Evolutionary conservation across 2,888 invertebrate species (phyloP).

Genomic region (Tinea trinotella): DNA sequence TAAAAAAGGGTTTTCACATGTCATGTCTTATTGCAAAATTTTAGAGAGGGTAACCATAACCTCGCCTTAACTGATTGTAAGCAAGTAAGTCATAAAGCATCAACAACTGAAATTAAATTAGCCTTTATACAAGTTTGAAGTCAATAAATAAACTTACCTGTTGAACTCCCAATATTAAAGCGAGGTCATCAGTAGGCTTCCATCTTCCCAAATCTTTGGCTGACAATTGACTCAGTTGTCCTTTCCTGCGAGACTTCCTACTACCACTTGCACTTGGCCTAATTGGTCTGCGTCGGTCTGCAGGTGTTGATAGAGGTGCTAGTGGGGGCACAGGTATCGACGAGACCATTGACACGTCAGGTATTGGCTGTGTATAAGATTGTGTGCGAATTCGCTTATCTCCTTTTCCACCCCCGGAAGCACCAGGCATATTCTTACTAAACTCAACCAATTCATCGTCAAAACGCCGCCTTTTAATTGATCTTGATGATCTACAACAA

Average conservation of each 20-base stretch:
- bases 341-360: slow-evolving; percentile 52
- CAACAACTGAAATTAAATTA: too few relatives aligned
- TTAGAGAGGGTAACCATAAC: too few relatives aligned
- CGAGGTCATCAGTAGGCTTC: slow-evolving; percentile 98
- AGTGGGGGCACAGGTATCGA: slow-evolving; percentile 16
- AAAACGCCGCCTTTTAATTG: slow-evolving; percentile 95
- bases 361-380: slow-evolving; percentile 65
- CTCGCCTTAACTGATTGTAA: too few relatives aligned
- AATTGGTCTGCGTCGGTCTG: slow-evolving; percentile 40
- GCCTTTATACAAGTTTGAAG: too few relatives aligned
- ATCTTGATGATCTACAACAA: slow-evolving; percentile 86
- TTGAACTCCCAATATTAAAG: slow-evolving; percentile 92
- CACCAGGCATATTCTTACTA: slow-evolving; percentile 79
- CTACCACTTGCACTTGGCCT: slow-evolving; percentile 53
- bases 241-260: slow-evolving; percentile 72
- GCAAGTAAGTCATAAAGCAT: too few relatives aligned
- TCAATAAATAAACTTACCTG: slow-evolving; percentile 77
- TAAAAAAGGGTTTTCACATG: too few relatives aligned
- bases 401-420: slow-evolving; percentile 57
- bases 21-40: not conserved
- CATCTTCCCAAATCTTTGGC: slow-evolving; percentile 92
- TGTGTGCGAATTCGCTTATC: slow-evolving; percentile 62
- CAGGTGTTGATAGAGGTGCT: slow-evolving; percentile 21
- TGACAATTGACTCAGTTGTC: slow-evolving; percentile 78
- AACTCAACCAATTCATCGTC: slow-evolving; percentile 98